phyloP scores from a whole-genome alignment of 1,140 invertebrate species.

The Tribolium castaneum region DNA sequence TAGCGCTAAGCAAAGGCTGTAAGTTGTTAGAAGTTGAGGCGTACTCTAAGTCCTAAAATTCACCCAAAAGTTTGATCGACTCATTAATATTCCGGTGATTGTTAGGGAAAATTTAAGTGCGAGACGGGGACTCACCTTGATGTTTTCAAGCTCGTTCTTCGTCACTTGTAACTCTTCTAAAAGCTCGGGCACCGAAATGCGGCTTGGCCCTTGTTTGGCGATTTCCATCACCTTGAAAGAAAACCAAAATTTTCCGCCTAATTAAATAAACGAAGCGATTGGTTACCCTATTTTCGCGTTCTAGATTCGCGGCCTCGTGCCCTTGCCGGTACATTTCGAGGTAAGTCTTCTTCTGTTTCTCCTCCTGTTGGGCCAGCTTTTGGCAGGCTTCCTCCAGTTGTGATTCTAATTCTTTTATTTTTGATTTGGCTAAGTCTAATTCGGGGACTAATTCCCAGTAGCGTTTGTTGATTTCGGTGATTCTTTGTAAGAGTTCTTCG shows the following conservation, averaged over 20 bases:
- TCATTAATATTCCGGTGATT: background rate
- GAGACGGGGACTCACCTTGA: conserved; percentile 73
- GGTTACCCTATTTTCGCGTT: conserved; percentile 71
- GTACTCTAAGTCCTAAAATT: conserved; percentile 76
- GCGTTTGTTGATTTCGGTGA: conserved; percentile 81
- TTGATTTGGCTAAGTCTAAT: conserved; percentile 75
- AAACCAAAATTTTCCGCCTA: conserved; percentile 30
- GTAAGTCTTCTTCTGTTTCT: conserved; percentile 80
- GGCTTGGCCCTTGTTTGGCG: conserved; percentile 68
- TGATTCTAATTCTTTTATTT: conserved; percentile 74
- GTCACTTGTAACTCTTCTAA: conserved; percentile 83
- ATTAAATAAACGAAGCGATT: background rate
- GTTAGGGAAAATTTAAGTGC: background rate
- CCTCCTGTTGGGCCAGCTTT: conserved; percentile 77
- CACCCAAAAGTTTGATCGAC: background rate
- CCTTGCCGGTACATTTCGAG: conserved; percentile 86
- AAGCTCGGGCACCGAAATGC: conserved; percentile 81
- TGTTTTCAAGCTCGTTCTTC: conserved; percentile 84
- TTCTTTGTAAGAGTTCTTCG: conserved; percentile 79
- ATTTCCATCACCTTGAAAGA: conserved; percentile 72
- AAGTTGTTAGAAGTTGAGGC: conserved; percentile 73
- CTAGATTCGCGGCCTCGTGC: conserved; percentile 79
- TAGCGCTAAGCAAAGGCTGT: conserved; percentile 86
- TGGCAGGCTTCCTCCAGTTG: conserved; percentile 76
- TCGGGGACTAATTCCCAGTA: conserved; percentile 78